These are phyloP conservation scores for Heliconius hortense DNA, from an alignment of 2,888 invertebrate species.

Conservation along the genomic window DNA sequence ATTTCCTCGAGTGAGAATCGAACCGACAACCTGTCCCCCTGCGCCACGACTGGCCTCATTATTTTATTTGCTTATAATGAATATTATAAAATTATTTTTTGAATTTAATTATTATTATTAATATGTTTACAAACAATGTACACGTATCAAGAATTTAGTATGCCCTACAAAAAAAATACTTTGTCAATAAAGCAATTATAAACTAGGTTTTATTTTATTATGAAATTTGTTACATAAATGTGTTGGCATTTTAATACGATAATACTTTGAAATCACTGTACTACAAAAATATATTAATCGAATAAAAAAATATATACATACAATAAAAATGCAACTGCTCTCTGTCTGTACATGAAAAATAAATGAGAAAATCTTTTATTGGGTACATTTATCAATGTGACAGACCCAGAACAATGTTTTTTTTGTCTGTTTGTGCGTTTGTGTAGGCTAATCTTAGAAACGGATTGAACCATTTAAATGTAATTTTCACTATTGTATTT, in stretches of 20 bases:
- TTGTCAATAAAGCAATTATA: constrained; percentile 1
- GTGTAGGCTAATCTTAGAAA: too few species aligned
- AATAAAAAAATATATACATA: background rate
- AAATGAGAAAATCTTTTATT: too few species aligned
- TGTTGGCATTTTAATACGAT: background rate
- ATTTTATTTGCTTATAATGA: background rate
- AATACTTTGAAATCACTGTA: background rate
- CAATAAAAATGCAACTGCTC: too few species aligned
- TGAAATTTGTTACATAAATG: background rate
- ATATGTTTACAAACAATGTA: background rate
- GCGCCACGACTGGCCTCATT: too few species aligned
- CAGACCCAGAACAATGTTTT: too few species aligned
- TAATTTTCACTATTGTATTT: too few species aligned
- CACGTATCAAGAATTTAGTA: background rate
- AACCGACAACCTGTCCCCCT: too few species aligned
- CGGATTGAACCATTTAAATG: rapidly evolving
- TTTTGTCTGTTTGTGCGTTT: too few species aligned
- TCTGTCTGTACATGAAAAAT: too few species aligned
- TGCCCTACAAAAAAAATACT: background rate
- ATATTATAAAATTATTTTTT: background rate
- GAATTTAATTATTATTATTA: background rate
- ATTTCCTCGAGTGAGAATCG: too few species aligned
- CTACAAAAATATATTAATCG: background rate
- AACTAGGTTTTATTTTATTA: background rate
- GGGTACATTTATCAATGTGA: too few species aligned